phyloP scores from a whole-genome alignment of 2,888 invertebrate genomes.

The Oscheius sp. region DNA sequence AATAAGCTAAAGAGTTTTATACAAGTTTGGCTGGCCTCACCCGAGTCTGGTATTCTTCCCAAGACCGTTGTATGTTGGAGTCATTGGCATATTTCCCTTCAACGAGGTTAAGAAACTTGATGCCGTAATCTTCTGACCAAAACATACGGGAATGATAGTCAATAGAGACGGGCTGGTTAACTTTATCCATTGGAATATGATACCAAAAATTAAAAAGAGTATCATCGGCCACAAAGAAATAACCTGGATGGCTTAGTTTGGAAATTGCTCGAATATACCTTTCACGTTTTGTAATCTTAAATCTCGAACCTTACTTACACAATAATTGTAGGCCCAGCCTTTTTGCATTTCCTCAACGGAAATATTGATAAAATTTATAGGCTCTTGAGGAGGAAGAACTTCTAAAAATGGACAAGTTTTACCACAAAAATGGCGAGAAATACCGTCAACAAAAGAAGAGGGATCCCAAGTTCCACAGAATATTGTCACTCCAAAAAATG shows the following conservation, averaged over 20 bases:
- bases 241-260: too few species aligned
- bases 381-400: background rate
- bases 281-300: conserved; percentile 19
- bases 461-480: conserved; percentile 31
- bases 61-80: background rate
- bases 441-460: background rate
- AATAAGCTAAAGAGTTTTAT: background rate
- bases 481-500: conserved; percentile 7
- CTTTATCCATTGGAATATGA: conserved; percentile 8
- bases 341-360: conserved; percentile 13
- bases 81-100: conserved; percentile 4
- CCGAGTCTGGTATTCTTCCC: background rate
- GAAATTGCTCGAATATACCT: too few species aligned
- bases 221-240: conserved; percentile 19
- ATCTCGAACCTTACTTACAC: conserved; percentile 20
- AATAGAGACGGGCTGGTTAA: background rate
- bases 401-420: background rate
- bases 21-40: too few species aligned
- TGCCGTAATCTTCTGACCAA: background rate
- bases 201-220: conserved; percentile 20
- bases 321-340: conserved; percentile 1
- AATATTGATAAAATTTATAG: conserved; percentile 26
- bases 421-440: background rate
- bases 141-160: conserved; percentile 5
- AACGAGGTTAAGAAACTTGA: background rate